phyloP scores from a whole-genome alignment of 2,797 vertebrate species.

The Phalloptychus januarius region DNA sequence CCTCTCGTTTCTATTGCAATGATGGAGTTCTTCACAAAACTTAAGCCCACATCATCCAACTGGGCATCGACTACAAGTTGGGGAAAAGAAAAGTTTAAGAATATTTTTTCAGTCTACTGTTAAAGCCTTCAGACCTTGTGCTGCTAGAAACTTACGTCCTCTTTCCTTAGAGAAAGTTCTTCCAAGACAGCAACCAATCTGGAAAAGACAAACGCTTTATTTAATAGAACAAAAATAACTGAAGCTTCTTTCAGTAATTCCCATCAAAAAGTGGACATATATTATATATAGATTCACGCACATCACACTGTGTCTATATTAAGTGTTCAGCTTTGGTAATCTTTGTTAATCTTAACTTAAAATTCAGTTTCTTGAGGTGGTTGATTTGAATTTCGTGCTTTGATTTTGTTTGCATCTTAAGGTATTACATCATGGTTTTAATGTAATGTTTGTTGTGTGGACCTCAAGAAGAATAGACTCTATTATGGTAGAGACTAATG shows the following conservation, averaged over 20 bases:
- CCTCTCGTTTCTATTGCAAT: conserved; percentile 92
- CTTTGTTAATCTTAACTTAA: background rate
- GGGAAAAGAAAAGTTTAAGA: conserved; percentile 2
- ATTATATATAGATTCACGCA: background rate
- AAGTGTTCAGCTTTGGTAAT: background rate
- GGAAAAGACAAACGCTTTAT: conserved; percentile 7
- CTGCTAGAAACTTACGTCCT: conserved; percentile 76
- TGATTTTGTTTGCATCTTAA: too few relatives aligned
- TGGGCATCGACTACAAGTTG: conserved; percentile 83
- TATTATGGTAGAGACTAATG: too few relatives aligned
- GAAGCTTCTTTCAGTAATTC: background rate
- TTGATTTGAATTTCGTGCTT: too few relatives aligned
- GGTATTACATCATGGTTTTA: too few relatives aligned
- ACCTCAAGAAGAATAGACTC: too few relatives aligned
- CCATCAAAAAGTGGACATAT: background rate
- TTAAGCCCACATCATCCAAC: conserved; percentile 91
- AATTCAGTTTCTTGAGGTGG: background rate
- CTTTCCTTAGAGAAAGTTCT: conserved; percentile 80
- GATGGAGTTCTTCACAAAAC: conserved; percentile 92
- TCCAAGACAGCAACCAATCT: conserved; percentile 73
- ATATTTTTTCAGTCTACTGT: background rate
- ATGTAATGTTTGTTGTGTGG: too few relatives aligned
- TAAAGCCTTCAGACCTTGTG: background rate
- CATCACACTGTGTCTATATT: background rate
- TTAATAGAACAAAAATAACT: background rate